phyloP scores from a whole-genome alignment of 2,888 invertebrate genomes.

The Lasioglossum calceatum region DNA sequence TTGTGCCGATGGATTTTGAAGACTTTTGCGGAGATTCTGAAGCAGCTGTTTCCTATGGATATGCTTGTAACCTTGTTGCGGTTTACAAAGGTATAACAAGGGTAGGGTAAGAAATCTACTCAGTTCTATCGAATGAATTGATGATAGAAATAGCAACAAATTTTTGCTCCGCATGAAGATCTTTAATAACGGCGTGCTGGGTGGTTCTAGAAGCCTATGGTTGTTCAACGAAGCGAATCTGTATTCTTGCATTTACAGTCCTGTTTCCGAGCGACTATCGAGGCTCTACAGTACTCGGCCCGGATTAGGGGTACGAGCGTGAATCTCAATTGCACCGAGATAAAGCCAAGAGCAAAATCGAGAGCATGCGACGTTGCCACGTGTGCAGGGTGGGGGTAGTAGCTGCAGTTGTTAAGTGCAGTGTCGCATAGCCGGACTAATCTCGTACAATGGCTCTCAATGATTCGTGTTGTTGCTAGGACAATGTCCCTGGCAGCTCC shows the following conservation, averaged over 20 bases:
- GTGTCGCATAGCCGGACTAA: conserved; percentile 13
- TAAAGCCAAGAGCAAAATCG: conserved; percentile 6
- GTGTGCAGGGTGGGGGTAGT: not conserved
- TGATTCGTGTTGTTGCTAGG: conserved; percentile 9
- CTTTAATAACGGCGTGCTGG: not conserved
- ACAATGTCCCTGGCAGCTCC: conserved; percentile 14
- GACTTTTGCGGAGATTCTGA: not conserved
- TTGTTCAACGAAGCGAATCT: not conserved
- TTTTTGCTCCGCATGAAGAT: no score
- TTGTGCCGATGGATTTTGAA: not conserved
- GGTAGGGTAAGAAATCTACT: no score
- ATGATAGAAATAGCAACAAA: no score
- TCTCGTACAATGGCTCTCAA: not conserved
- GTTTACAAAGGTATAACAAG: not conserved
- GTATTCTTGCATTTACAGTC: not conserved
- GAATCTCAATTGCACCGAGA: not conserved
- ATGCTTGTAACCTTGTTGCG: not conserved
- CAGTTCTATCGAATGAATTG: no score
- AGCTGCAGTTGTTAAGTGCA: conserved; percentile 19
- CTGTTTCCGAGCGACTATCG: not conserved
- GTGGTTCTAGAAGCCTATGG: not conserved
- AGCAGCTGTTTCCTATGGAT: not conserved
- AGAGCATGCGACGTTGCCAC: not conserved
- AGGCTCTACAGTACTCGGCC: not conserved
- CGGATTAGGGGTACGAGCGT: not conserved